Evolutionary conservation across 2,113 vertebrate species (phyloP).

Genomic region (Aplodontia rufa): DNA sequence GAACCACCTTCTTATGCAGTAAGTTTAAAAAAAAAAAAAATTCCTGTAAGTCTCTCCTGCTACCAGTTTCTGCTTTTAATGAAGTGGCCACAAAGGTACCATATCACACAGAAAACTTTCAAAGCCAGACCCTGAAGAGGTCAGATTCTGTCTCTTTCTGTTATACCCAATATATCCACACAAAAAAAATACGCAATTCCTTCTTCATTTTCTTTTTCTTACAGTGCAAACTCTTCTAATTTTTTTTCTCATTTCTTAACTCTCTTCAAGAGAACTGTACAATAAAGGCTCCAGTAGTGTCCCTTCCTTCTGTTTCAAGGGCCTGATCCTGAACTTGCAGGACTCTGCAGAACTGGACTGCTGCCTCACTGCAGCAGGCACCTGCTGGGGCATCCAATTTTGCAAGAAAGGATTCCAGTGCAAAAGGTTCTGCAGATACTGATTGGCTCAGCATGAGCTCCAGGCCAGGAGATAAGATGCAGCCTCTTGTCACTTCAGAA

Average conservation of each 20-base stretch:
- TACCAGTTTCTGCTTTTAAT: neutral
- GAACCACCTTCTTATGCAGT: neutral
- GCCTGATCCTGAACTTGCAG: neutral
- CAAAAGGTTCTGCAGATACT: conserved; percentile 26
- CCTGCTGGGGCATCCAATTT: neutral
- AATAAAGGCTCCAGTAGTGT: neutral
- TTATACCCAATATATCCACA: neutral
- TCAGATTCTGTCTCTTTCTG: neutral
- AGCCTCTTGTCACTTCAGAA: neutral
- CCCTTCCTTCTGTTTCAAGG: neutral
- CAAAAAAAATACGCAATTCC: neutral
- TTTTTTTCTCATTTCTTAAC: neutral
- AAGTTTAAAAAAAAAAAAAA: neutral
- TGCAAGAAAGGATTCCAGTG: conserved; percentile 33
- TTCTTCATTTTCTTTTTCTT: conserved; percentile 26
- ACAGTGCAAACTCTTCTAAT: neutral
- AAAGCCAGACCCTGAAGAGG: neutral
- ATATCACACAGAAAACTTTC: neutral
- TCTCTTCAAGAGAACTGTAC: neutral
- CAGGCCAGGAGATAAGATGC: conserved; percentile 3
- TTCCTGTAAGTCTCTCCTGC: neutral
- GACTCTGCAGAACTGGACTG: neutral
- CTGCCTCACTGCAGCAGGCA: neutral
- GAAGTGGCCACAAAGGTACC: neutral
- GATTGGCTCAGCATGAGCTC: conserved; percentile 36